phyloP scores from a whole-genome alignment of 2,113 vertebrate genomes.

The Acanthochromis polyacanthus region DNA sequence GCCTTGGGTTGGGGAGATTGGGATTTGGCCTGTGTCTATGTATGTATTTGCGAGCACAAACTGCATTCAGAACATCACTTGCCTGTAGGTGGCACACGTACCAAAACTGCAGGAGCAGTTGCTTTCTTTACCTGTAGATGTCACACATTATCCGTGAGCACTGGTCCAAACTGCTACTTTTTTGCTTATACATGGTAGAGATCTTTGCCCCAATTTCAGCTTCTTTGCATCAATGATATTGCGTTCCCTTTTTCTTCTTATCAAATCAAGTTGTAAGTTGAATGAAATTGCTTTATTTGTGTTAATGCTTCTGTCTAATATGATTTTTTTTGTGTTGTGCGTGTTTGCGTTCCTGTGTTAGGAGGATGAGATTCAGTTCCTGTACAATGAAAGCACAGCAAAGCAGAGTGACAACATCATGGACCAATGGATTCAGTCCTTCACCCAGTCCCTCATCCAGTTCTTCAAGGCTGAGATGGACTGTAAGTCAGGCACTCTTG shows the following conservation, averaged over 20 bases:
- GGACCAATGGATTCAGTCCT: conserved; percentile 98
- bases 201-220: background rate
- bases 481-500: conserved; percentile 78
- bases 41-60: too few species aligned
- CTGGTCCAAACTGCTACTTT: too few species aligned
- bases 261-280: too few species aligned
- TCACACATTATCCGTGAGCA: too few species aligned
- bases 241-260: background rate
- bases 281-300: background rate
- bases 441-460: conserved; percentile 94
- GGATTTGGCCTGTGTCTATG: too few species aligned
- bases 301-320: background rate
- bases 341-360: conserved; percentile 58
- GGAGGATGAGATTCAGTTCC: conserved; percentile 91
- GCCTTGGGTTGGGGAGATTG: too few species aligned
- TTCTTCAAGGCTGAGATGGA: conserved; percentile 97
- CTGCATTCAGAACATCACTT: too few species aligned
- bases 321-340: background rate
- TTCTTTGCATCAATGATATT: background rate
- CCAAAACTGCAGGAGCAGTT: too few species aligned
- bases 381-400: conserved; percentile 90
- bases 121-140: too few species aligned
- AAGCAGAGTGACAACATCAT: conserved; percentile 93
- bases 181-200: too few species aligned
- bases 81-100: too few species aligned